Evolutionary conservation across 2,113 vertebrate genomes (phyloP), one percentile per base, ranked within the genome.

Genomic region (Astur gentilis): DNA sequence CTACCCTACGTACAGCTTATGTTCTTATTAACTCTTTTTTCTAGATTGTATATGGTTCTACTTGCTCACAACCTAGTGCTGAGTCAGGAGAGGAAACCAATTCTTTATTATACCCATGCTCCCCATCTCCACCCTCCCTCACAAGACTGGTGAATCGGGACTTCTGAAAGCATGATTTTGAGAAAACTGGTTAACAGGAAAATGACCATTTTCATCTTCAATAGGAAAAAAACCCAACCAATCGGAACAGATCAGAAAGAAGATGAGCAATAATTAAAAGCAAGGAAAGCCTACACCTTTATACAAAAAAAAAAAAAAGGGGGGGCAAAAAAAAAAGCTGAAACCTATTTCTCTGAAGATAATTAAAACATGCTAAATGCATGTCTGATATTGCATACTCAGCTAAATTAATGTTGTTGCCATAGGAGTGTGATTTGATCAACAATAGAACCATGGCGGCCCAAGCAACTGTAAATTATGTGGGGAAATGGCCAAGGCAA

Each of bases 381-480:
- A 49, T 4, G 36, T 50, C 72, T 84, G 66, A 66, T 54, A 65
- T 3, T 55, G 60, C 57, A 90, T 21, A 47, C 29, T 73, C 61
- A 49, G 52, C 31, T 85, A 40, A 93, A 94, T 66, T 38, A 90
- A 44, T 2, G 38, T 7, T 57, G 52, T 31, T 95, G 62, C 44
- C 36, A 61, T 5, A 54, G 36, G 45, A 61, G 29, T 17, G 38
- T 16, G 45, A 62, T 13, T 50, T 0, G 3, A 81, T 61, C 65
- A 49, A 57, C 65, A 72, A 55, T 13, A 79, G 72, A 58, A 80
- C 25, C 44, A 44, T 0, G 1, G 54, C 40, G 32, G 64, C 49
- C 32, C 58, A 10, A 0, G 11, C 18, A 75, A 32, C 26, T 47
- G n/a, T 23, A 67, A 60, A 91, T 36, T 34, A n/a, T 0, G 0